Evolutionary conservation across 2,797 vertebrate species (phyloP).

Genomic region (Chelon auratus): DNA sequence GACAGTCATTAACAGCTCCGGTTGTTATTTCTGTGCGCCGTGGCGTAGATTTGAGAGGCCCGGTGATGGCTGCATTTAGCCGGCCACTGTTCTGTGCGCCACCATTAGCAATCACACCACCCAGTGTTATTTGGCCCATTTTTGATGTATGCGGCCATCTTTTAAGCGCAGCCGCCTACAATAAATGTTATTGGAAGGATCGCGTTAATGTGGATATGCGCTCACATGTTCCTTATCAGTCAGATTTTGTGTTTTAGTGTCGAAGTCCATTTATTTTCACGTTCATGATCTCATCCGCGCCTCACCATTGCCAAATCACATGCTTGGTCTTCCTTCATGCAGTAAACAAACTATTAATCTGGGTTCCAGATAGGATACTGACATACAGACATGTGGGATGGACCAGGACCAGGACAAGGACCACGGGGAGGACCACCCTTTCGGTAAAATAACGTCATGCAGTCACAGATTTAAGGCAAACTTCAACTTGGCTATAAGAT

Average conservation of each 20-base stretch:
- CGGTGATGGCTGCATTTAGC: conserved; percentile 36
- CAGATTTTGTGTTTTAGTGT: background rate
- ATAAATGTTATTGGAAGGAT: background rate
- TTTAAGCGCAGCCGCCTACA: background rate
- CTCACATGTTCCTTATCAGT: background rate
- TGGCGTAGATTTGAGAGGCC: conserved; percentile 62
- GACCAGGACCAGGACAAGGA: conserved; percentile 82
- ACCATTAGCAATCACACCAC: conserved; percentile 33
- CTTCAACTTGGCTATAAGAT: background rate
- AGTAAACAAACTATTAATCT: background rate
- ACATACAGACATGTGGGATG: conserved; percentile 83
- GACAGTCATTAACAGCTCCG: rapidly evolving
- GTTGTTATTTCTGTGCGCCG: conserved; percentile 4
- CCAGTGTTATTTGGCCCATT: background rate
- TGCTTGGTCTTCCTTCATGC: background rate
- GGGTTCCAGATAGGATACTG: conserved; percentile 37
- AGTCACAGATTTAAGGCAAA: background rate
- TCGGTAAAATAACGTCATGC: conserved; percentile 74
- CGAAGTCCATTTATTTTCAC: background rate
- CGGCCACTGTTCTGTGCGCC: conserved; percentile 17
- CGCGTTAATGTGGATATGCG: background rate
- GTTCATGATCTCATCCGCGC: background rate
- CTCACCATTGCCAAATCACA: background rate
- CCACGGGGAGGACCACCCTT: conserved; percentile 84
- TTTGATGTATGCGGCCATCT: conserved; percentile 31